A percentile compares a stretch with the other conserved stretches of the same genome.
Evolutionary conservation across 2,888 invertebrate species (phyloP).

Genomic region (Chalcis sispes): DNA sequence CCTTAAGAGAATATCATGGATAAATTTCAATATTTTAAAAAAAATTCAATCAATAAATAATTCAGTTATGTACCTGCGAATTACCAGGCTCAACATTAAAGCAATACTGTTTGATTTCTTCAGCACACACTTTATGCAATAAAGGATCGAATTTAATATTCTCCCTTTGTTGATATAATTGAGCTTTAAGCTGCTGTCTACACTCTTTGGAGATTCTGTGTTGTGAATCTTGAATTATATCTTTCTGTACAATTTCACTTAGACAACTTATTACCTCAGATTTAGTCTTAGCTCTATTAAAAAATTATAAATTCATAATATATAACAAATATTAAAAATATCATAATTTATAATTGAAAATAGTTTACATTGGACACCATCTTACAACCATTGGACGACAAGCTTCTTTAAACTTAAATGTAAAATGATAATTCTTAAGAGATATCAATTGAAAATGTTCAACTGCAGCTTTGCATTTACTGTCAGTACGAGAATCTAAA

Average conservation of each 20-base stretch:
- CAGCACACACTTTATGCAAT: conserved; percentile 87
- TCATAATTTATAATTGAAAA: background rate
- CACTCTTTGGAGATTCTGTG: conserved; percentile 92
- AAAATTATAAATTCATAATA: conserved; percentile 72
- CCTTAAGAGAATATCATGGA: conserved; percentile 76
- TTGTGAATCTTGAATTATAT: conserved; percentile 84
- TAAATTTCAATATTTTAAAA: conserved; percentile 8
- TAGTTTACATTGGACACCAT: conserved; percentile 77
- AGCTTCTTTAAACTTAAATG: conserved; percentile 95
- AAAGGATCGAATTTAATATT: conserved; percentile 90
- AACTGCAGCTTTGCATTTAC: conserved; percentile 93
- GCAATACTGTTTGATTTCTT: conserved; percentile 87
- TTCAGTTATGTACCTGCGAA: conserved; percentile 75
- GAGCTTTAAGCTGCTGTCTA: conserved; percentile 92
- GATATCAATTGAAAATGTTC: conserved; percentile 98
- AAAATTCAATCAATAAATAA: conserved; percentile 10
- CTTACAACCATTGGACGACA: conserved; percentile 88
- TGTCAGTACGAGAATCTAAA: conserved; percentile 85
- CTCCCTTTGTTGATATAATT: conserved; percentile 94
- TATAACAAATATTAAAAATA: background rate
- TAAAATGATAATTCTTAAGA: conserved; percentile 94
- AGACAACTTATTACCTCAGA: conserved; percentile 90
- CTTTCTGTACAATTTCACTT: conserved; percentile 93
- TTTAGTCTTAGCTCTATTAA: conserved; percentile 85
- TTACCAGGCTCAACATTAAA: conserved; percentile 82